Base-by-base conservation (phyloP, 2,888 invertebrate genomes). In the Dugesia japonica region DNA sequence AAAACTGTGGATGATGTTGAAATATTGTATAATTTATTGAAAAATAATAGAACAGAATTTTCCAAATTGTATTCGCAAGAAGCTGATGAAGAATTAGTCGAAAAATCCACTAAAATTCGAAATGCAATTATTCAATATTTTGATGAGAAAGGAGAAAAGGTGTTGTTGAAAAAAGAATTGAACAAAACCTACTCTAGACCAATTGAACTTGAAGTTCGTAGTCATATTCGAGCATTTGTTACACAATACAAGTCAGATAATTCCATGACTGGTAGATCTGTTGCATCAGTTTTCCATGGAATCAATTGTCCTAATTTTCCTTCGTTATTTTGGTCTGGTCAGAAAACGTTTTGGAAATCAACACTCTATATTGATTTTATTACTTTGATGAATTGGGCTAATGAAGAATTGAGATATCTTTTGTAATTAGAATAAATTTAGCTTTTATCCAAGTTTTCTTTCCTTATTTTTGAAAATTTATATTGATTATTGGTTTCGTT, bases 271-370 rank as follows among this genome's bases (percentile, higher is more conserved):
- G 93, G 92, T 0, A 87, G 93, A 78, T 89, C 91, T 75, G 87
- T 95, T 75, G 94, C 94, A 0, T 88, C 92, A 81, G 91, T 95
- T 81, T 92, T 95, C 82, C 92, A 94, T 85, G 95, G 95, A 0
- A 94, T 95, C 82, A 88, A 89, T 78, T 93, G 92, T 82, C 95
- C 95, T 0, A 92, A 92, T 85, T 95, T 89, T 86, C 91, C 94
- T 0, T 90, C 93, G 4, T 86, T 90, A 76, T 89, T 90, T 77
- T 95, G 94, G 94, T 90, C 90, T 1, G 88, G 90, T 79, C 92
- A 91, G 81, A 89, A 89, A 79, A 78, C 82, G 20, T 94, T 89
- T 86, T 95, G 95, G 95, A 87, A 94, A 80, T 87, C 89, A 9
- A 90, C 92, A 84, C 86, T 92, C 75, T 87, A 89, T 81, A 88